A percentile compares a stretch with the other conserved stretches of the same genome.
Conservation (phyloP, 2,797 vertebrate species). For the Poecilia velifera region DNA sequence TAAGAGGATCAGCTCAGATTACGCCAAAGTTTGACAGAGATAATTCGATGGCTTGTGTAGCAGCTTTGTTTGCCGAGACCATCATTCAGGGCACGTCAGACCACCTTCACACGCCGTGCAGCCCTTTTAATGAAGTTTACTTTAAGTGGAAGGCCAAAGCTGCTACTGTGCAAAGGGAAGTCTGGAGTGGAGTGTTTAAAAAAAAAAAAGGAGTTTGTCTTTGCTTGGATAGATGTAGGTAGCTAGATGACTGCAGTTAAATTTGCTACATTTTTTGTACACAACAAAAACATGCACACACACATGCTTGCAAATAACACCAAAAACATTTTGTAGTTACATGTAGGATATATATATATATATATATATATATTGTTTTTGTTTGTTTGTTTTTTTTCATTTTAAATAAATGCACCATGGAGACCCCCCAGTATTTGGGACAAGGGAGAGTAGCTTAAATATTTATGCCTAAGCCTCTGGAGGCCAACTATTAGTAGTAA, state of each 20-base stretch:
- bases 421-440: slow-evolving; percentile 86
- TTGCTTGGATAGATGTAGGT: background rate
- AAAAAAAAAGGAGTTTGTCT: slow-evolving; percentile 34
- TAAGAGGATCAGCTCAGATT: slow-evolving; percentile 90
- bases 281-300: slow-evolving; percentile 37
- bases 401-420: slow-evolving; percentile 83
- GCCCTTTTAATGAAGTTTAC: slow-evolving; percentile 84
- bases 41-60: slow-evolving; percentile 88
- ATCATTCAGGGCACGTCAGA: slow-evolving; percentile 86
- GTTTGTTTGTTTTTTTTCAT: slow-evolving; percentile 67
- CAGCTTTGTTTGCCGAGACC: slow-evolving; percentile 83
- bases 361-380: slow-evolving; percentile 60
- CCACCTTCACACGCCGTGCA: slow-evolving; percentile 82
- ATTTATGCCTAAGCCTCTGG: slow-evolving; percentile 87
- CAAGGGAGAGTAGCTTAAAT: slow-evolving; percentile 85
- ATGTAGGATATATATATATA: slow-evolving; percentile 76
- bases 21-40: slow-evolving; percentile 89
- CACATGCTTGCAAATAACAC: slow-evolving; percentile 23
- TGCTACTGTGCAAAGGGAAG: slow-evolving; percentile 43
- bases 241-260: background rate
- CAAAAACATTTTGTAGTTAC: slow-evolving; percentile 46
- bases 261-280: background rate
- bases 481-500: slow-evolving; percentile 86
- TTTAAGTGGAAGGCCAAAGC: slow-evolving; percentile 75
- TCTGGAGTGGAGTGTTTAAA: slow-evolving; percentile 23